These are phyloP conservation scores for Neodiprion virginianus DNA, from an alignment of 1,140 invertebrate species.

Conservation along the genomic window DNA sequence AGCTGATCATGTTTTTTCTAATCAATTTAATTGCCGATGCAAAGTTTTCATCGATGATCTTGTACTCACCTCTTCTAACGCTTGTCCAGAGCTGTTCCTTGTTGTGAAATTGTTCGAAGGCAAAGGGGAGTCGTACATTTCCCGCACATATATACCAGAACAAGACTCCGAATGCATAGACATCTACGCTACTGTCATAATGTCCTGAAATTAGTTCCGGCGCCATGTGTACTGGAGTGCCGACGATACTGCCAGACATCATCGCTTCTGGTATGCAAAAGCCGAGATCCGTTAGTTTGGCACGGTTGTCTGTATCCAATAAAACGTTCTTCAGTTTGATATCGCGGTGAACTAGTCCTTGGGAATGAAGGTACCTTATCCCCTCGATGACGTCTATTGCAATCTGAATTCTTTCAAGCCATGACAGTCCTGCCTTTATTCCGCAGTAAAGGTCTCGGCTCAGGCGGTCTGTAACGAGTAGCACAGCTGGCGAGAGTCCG, in stretches of 20 bases:
- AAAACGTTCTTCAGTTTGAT: conserved; percentile 92
- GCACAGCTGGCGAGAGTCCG: conserved; percentile 74
- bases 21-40: not conserved
- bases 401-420: conserved; percentile 74
- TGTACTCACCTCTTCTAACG: conserved; percentile 77
- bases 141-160: conserved; percentile 93
- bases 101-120: conserved; percentile 86
- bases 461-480: conserved; percentile 79
- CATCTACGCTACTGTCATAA: conserved; percentile 87
- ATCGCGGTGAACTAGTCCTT: conserved; percentile 87
- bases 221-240: conserved; percentile 93
- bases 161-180: conserved; percentile 91
- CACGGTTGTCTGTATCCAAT: conserved; percentile 76
- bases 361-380: conserved; percentile 87
- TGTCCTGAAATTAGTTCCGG: conserved; percentile 84
- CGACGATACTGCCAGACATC: conserved; percentile 87
- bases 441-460: conserved; percentile 83
- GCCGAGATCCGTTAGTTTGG: conserved; percentile 87
- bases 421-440: conserved; percentile 75
- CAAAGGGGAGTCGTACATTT: conserved; percentile 77
- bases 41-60: not conserved
- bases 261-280: conserved; percentile 93
- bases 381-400: conserved; percentile 85
- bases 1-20: not conserved
- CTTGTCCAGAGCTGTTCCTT: conserved; percentile 89